phyloP scores from a whole-genome alignment of 2,113 vertebrate species.

The Stegastes partitus region DNA sequence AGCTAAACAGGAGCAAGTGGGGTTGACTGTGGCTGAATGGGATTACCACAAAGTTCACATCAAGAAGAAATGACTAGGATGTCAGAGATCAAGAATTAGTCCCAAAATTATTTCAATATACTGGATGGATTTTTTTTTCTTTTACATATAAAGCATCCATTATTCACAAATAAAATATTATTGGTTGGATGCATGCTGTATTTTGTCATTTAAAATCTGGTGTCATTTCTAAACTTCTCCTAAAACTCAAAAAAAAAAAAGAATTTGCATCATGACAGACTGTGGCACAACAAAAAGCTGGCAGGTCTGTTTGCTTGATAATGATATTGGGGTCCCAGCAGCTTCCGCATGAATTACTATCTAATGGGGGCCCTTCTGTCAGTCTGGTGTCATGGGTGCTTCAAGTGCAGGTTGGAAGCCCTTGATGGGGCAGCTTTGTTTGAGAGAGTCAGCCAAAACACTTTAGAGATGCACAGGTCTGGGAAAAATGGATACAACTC shows the following conservation, averaged over 20 bases:
- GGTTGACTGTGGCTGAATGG: constrained; percentile 68
- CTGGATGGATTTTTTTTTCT: too few relatives aligned
- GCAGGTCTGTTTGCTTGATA: constrained; percentile 62
- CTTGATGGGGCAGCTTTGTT: constrained; percentile 49
- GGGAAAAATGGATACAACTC: constrained; percentile 32
- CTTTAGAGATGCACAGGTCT: constrained; percentile 54
- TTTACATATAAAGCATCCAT: too few relatives aligned
- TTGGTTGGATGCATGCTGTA: neutral
- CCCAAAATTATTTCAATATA: constrained; percentile 26
- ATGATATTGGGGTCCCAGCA: constrained; percentile 72
- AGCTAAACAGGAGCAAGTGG: constrained; percentile 47
- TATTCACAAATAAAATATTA: too few relatives aligned
- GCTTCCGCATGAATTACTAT: constrained; percentile 74
- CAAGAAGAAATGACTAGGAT: constrained; percentile 58
- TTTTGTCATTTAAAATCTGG: neutral
- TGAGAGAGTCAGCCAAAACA: constrained; percentile 51
- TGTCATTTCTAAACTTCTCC: neutral
- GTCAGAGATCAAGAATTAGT: constrained; percentile 43
- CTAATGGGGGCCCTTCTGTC: constrained; percentile 78
- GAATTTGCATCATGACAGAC: constrained; percentile 38
- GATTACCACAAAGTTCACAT: constrained; percentile 64
- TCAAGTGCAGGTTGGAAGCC: constrained; percentile 53
- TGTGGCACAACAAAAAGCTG: constrained; percentile 62
- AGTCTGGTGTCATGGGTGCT: constrained; percentile 54
- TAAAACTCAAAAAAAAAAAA: constrained; percentile 16